Evolutionary conservation across 2,888 invertebrate genomes (phyloP).

Genomic region (Eupeodes latifasciatus): DNA sequence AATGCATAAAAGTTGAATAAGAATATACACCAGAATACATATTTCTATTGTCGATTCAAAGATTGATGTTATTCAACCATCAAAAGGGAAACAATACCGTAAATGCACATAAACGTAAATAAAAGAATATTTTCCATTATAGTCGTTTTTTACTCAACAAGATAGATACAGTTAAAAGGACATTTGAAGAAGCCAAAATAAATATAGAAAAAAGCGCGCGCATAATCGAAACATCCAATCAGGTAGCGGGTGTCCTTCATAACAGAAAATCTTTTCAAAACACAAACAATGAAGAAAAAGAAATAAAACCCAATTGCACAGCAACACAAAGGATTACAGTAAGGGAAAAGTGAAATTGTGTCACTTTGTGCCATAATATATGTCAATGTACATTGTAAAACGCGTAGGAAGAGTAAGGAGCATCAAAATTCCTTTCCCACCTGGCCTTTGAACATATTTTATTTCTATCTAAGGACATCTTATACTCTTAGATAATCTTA

Average conservation of each 20-base stretch:
- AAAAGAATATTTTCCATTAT: slow-evolving; percentile 48
- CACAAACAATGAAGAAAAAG: slow-evolving; percentile 41
- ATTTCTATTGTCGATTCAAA: slow-evolving; percentile 44
- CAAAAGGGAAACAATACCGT: slow-evolving; percentile 54
- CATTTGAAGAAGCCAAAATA: slow-evolving; percentile 38
- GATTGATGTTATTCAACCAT: slow-evolving; percentile 58
- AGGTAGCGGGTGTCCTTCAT: slow-evolving; percentile 71
- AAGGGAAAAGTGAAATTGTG: slow-evolving; percentile 81
- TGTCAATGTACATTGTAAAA: slow-evolving; percentile 29
- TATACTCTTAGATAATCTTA: slow-evolving; percentile 27
- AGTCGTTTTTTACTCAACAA: slow-evolving; percentile 27
- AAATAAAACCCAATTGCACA: slow-evolving; percentile 58
- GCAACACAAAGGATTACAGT: slow-evolving; percentile 61
- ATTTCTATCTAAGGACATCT: slow-evolving; percentile 24
- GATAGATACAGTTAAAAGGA: slow-evolving; percentile 55
- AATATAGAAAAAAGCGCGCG: slow-evolving; percentile 52
- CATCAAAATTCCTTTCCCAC: slow-evolving; percentile 35
- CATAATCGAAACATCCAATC: slow-evolving; percentile 60
- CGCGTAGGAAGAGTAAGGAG: slow-evolving; percentile 11
- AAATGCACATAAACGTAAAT: slow-evolving; percentile 60
- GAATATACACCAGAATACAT: slow-evolving; percentile 4
- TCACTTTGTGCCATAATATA: slow-evolving; percentile 81
- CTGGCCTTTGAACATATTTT: slow-evolving; percentile 47
- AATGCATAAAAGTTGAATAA: slow-evolving; percentile 11
- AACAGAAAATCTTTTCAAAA: slow-evolving; percentile 40